Evolutionary conservation across 2,888 invertebrate species (phyloP).

Genomic region (Hartigia nigra): DNA sequence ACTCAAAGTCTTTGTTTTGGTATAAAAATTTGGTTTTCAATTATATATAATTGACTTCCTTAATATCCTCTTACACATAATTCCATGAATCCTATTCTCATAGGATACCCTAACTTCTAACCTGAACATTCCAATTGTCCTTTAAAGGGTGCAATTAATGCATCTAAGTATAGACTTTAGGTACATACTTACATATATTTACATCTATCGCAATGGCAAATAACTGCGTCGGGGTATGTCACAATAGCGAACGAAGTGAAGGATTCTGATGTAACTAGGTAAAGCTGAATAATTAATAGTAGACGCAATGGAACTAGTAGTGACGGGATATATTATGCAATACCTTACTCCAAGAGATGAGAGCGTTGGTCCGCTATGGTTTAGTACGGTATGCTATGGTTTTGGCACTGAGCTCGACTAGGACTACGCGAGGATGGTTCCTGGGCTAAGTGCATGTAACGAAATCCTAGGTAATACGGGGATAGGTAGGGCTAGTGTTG

Average conservation of each 20-base stretch:
- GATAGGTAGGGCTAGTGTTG: slow-evolving; percentile 37
- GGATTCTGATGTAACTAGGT: neutral
- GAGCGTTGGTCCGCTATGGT: neutral
- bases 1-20: neutral
- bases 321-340: neutral
- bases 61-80: neutral
- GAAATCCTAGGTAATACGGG: slow-evolving; percentile 40
- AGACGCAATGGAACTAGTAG: neutral
- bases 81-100: neutral
- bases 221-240: neutral
- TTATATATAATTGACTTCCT: too few species aligned
- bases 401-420: neutral
- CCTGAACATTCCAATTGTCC: neutral
- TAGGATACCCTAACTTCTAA: neutral
- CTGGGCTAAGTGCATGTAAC: slow-evolving; percentile 46
- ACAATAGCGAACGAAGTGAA: neutral
- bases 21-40: neutral
- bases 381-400: neutral
- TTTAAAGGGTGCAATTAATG: neutral
- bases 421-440: neutral
- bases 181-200: neutral
- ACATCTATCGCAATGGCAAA: neutral
- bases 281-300: neutral
- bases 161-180: neutral
- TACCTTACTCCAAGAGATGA: neutral